Base-by-base conservation (phyloP, 2,113 vertebrate species). In the Halichoerus grypus region DNA sequence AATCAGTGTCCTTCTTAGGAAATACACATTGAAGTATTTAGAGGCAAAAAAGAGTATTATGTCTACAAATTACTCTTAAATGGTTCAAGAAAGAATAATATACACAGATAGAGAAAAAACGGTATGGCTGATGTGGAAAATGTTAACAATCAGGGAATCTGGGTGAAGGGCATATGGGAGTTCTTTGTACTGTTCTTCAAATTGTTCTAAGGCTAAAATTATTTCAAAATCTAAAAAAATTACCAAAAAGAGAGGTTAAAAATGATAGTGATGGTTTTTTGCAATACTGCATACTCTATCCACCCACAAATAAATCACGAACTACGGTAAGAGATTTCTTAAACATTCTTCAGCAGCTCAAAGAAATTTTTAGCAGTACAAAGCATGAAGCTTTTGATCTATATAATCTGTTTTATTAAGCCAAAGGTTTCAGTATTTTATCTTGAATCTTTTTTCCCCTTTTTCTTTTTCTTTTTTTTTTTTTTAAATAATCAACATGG, bases 361-460 rank as follows among this genome's bases (percentile, higher is more conserved):
- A 89, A 86, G 86, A 91, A 82, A 97, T 95, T 72, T 91, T 65
- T 69, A 61, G 79, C 53, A 97, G 93, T 92, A 96, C 83, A 82
- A 26, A 8, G 6, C 74, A 53, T 88, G 53, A 97, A 86, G 33
- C 77, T 97, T 98, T 96, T 97, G 92, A 96, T 98, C 93, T 97
- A 63, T 97, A 63, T 53, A 90, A 95, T 94, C 51, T 97, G 94
- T 97, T 97, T 98, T 96, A 97, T 97, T 89, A 97, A 74, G 80
- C 69, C 77, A 94, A 92, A 98, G 96, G 96, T 96, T 97, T 98
- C 96, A 96, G 93, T 98, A 98, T 98, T 99, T 98, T 97, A 97
- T 97, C 96, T 95, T 94, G 59, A 76, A 97, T 96, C 67, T 94
- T 85, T 86, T 88, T 89, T 69, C 8, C 18, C 24, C 1, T 7